Evolutionary conservation across 1,140 invertebrate genomes (phyloP).

Genomic region (Cyclina sinensis): DNA sequence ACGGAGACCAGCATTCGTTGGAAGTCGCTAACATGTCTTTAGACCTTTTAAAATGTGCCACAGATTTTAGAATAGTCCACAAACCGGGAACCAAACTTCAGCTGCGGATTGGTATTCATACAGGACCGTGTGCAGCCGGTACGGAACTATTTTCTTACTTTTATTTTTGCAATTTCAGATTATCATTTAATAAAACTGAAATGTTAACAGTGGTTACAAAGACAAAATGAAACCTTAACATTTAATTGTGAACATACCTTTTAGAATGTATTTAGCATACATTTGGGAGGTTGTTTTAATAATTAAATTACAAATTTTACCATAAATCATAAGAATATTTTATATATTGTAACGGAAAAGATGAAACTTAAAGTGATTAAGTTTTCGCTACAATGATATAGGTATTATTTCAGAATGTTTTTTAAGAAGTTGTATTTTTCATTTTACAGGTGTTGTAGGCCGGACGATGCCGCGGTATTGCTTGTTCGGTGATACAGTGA

Average conservation of each 20-base stretch:
- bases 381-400: too few relatives aligned
- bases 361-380: too few relatives aligned
- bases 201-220: neutral
- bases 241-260: too few relatives aligned
- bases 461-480: conserved; percentile 97
- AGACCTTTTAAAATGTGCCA: conserved; percentile 87
- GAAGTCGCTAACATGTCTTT: conserved; percentile 90
- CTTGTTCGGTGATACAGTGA: conserved; percentile 89
- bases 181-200: neutral
- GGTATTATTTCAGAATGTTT: too few relatives aligned
- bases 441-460: conserved; percentile 92
- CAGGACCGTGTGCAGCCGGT: conserved; percentile 63
- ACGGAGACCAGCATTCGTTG: conserved; percentile 87
- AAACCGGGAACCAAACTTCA: conserved; percentile 65
- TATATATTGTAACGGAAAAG: too few relatives aligned
- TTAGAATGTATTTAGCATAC: too few relatives aligned
- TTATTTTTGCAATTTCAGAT: neutral
- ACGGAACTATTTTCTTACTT: neutral
- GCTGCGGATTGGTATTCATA: conserved; percentile 74
- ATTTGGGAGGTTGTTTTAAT: too few relatives aligned
- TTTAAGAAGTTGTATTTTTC: neutral
- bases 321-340: too few relatives aligned
- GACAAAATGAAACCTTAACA: neutral
- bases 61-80: conserved; percentile 88
- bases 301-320: too few relatives aligned